Base-by-base conservation (phyloP, 2,888 invertebrate genomes). In the Zygaena filipendulae region DNA sequence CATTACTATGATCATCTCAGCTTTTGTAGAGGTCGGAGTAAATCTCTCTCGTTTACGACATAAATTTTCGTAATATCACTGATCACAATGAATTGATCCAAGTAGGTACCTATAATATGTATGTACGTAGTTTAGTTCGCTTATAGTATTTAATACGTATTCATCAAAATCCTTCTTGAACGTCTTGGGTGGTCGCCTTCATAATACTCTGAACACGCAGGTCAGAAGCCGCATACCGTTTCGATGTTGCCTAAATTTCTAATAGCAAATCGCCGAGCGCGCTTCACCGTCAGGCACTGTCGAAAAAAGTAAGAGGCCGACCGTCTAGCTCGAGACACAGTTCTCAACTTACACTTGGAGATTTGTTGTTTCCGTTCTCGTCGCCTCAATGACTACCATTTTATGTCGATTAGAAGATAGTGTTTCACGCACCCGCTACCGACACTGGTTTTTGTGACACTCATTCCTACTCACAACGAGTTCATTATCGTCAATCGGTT, bases 401-500 rank as follows among this genome's bases (percentile, higher is more conserved):
- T 74, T 75, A 60, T 74, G 68, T 72, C 72, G 75, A 77, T 75
- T 68, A 63, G 60, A 47, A 75, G 74, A 77, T 79, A 74, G 70
- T 71, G 69, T 79, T 79, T 69, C 77, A 74, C 62, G 64, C 67
- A 68, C 61, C 49, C 60, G 75, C 77, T 75, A 75, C 77, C 59
- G 72, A 71, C 59, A 60, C 69, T 59, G 67, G 51, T 75, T 79
- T 77, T 77, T 77, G 62, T 74, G 67, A 68, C 69, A 67, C 68
- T 62, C 57, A 61, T 66, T 58, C 66, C 62, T 61, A 58, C 54
- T 49, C 49, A 72, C 72, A 71, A 71, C 64, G 66, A 67, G 63
- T 71, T 67, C 61, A 66, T 67, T 75, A 71, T 74, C 67, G 45
- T 42, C 40, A 57, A 70, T 71, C 62, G 43, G 49, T 60, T 56